These are phyloP conservation scores for Aleiodes sp. DNA, from an alignment of 1,140 invertebrate genomes.

Conservation along the genomic window DNA sequence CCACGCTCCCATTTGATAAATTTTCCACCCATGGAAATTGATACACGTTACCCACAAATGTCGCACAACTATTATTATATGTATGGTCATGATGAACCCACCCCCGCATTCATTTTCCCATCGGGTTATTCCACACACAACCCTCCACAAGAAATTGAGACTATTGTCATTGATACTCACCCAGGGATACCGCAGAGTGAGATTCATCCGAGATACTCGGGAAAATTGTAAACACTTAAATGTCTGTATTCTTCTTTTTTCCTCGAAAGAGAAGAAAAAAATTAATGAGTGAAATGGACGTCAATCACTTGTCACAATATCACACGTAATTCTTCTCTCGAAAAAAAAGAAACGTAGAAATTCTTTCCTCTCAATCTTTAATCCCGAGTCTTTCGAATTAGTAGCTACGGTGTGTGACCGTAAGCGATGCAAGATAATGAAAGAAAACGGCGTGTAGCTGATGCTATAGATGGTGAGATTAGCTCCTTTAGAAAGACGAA, in stretches of 20 bases:
- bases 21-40: neutral
- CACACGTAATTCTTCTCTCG: neutral
- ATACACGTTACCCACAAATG: conserved; percentile 34
- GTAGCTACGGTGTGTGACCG: conserved; percentile 52
- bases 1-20: neutral
- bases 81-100: conserved; percentile 16
- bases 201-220: conserved; percentile 3
- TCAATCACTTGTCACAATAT: conserved; percentile 10
- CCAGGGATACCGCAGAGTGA: conserved; percentile 24
- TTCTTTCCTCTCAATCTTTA: neutral
- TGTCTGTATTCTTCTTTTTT: conserved; percentile 2
- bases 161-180: conserved; percentile 44
- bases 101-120: conserved; percentile 48
- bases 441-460: conserved; percentile 28
- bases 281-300: neutral
- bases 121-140: conserved; percentile 41
- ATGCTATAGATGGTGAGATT: conserved; percentile 54
- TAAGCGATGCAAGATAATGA: conserved; percentile 59
- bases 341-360: too few species aligned
- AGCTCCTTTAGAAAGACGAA: conserved; percentile 32
- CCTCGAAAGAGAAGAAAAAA: neutral
- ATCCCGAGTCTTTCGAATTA: conserved; percentile 51
- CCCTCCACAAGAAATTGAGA: conserved; percentile 52
- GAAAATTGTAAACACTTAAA: conserved; percentile 1
- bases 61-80: conserved; percentile 45